These are phyloP conservation scores for Neodon shergylaensis DNA, from an alignment of 2,113 vertebrate species.

Conservation along the genomic window DNA sequence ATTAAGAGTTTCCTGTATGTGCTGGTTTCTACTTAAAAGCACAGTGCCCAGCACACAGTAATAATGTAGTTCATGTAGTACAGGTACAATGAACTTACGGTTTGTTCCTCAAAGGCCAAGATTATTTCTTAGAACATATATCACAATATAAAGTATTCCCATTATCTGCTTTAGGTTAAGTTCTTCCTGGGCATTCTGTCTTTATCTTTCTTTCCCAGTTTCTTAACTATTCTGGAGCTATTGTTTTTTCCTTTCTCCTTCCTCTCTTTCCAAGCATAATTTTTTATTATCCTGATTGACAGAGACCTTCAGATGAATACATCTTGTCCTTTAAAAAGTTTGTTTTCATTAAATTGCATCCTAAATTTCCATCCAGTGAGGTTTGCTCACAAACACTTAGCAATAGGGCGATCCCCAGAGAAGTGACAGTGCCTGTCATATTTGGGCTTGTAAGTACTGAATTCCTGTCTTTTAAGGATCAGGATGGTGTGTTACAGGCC, in stretches of 20 bases:
- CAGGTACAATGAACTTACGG: neutral
- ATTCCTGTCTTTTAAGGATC: neutral
- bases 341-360: neutral
- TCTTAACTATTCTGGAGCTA: neutral
- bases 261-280: neutral
- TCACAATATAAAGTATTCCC: neutral
- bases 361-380: neutral
- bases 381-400: neutral
- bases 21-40: neutral
- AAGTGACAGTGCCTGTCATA: neutral
- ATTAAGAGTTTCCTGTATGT: neutral
- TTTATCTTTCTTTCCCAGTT: neutral
- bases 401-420: neutral
- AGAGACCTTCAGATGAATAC: neutral
- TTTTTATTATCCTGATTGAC: constrained; percentile 3
- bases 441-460: neutral
- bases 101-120: neutral
- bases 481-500: neutral
- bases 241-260: neutral
- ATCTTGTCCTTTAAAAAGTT: neutral
- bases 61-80: neutral
- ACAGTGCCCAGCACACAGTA: neutral
- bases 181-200: neutral
- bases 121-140: neutral
- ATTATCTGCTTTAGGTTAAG: neutral